These are phyloP conservation scores for Caenorhabditis zanzibari DNA, from an alignment of 2,888 invertebrate genomes.

Conservation along the genomic window DNA sequence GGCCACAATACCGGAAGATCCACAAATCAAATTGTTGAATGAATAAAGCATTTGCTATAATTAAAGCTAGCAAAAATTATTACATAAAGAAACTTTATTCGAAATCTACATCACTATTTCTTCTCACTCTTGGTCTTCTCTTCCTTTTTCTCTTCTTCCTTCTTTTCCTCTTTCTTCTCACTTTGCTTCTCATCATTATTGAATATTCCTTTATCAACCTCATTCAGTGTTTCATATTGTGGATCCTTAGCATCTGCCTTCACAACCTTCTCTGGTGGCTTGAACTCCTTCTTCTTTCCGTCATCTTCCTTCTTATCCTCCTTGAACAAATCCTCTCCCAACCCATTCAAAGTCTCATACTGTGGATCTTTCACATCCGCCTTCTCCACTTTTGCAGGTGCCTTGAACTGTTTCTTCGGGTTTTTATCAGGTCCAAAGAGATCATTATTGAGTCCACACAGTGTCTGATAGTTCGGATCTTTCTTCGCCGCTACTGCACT, in stretches of 20 bases:
- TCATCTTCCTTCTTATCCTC: slow-evolving; percentile 57
- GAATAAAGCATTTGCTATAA: not conserved
- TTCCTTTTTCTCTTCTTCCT: slow-evolving; percentile 5
- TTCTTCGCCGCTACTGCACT: slow-evolving; percentile 25
- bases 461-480: slow-evolving; percentile 43
- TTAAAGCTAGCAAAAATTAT: too few relatives aligned
- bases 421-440: slow-evolving; percentile 64
- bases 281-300: slow-evolving; percentile 68
- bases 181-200: slow-evolving; percentile 44
- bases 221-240: slow-evolving; percentile 70
- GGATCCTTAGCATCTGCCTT: slow-evolving; percentile 73
- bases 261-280: slow-evolving; percentile 65
- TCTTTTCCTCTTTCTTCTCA: slow-evolving; percentile 22
- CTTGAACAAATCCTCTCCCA: slow-evolving; percentile 65
- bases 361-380: slow-evolving; percentile 68
- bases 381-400: slow-evolving; percentile 61
- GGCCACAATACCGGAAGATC: slow-evolving; percentile 68
- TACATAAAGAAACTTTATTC: not conserved
- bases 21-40: not conserved
- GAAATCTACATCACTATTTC: not conserved
- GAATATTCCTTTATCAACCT: slow-evolving; percentile 69
- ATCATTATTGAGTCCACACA: slow-evolving; percentile 45
- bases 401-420: slow-evolving; percentile 67
- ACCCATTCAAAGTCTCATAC: slow-evolving; percentile 65
- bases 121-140: slow-evolving; percentile 24